These are phyloP conservation scores for Megamerina dolium DNA, from an alignment of 2,888 invertebrate species.

Conservation along the genomic window DNA sequence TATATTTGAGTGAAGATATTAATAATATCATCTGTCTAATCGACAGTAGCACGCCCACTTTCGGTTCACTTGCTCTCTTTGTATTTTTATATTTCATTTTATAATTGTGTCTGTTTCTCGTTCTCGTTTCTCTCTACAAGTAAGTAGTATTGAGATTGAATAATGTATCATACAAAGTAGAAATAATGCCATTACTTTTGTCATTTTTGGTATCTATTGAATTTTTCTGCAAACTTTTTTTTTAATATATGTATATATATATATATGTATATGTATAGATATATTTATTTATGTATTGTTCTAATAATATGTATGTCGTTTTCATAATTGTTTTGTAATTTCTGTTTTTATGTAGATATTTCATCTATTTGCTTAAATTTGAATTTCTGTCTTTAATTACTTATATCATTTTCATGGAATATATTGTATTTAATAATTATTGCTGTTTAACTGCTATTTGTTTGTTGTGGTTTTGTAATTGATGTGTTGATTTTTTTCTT, in stretches of 20 bases:
- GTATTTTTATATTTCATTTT: slow-evolving; percentile 20
- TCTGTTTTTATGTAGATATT: slow-evolving; percentile 10
- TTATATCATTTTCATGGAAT: slow-evolving; percentile 5
- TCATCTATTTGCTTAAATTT: slow-evolving; percentile 20
- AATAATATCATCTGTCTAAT: no score
- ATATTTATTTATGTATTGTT: no score
- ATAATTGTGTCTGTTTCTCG: slow-evolving; percentile 18
- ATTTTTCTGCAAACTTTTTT: no score
- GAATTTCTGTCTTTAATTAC: slow-evolving; percentile 8
- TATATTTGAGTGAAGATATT: slow-evolving; percentile 33
- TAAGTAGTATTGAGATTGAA: no score
- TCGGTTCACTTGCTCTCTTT: no score
- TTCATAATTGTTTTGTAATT: no score
- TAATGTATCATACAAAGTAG: no score
- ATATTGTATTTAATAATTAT: slow-evolving; percentile 7
- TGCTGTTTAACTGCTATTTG: slow-evolving; percentile 6
- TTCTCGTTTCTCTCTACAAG: slow-evolving; percentile 19
- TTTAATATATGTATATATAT: slow-evolving; percentile 21
- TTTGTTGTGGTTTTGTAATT: slow-evolving; percentile 10
- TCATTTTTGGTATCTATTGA: no score
- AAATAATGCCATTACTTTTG: no score
- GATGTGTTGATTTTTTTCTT: no score
- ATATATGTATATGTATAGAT: slow-evolving; percentile 6
- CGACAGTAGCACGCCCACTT: no score
- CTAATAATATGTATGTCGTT: no score